Evolutionary conservation across 2,113 vertebrate species (phyloP).

Genomic region (Caloenas nicobarica): DNA sequence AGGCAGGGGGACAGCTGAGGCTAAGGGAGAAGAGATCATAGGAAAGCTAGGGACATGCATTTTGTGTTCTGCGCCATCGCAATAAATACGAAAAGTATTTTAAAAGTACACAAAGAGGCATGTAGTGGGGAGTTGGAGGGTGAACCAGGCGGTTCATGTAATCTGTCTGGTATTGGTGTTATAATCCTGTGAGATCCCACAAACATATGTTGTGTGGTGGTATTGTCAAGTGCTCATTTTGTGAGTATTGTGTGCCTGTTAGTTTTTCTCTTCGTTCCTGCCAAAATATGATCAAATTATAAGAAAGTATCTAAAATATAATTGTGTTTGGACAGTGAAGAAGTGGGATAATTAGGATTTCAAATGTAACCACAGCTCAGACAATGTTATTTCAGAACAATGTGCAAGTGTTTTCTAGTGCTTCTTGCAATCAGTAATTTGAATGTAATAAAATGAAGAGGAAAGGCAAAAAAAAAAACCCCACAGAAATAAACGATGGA

Average conservation of each 20-base stretch:
- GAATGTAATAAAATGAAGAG: neutral
- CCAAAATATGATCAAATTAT: conserved; percentile 8
- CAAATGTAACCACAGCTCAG: conserved; percentile 29
- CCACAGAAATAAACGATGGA: neutral
- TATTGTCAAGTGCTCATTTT: conserved; percentile 23
- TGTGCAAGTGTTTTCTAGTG: neutral
- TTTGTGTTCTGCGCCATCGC: neutral
- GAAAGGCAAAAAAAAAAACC: neutral
- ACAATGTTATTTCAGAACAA: conserved; percentile 28
- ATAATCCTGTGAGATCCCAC: neutral
- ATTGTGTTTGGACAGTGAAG: conserved; percentile 40
- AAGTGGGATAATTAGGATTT: conserved; percentile 40
- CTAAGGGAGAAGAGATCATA: neutral
- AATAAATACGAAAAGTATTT: neutral
- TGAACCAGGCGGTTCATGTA: neutral
- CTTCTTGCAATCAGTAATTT: conserved; percentile 6
- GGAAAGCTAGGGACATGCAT: neutral
- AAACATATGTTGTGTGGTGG: neutral
- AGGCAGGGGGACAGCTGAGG: neutral
- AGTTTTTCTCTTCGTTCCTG: conserved; percentile 9
- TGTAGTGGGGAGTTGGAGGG: neutral
- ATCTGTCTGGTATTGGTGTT: neutral
- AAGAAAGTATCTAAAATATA: conserved; percentile 26
- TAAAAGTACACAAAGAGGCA: neutral
- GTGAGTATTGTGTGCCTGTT: neutral